phyloP scores from a whole-genome alignment of 2,888 invertebrate species.

The Mimumesa dahlbomi region DNA sequence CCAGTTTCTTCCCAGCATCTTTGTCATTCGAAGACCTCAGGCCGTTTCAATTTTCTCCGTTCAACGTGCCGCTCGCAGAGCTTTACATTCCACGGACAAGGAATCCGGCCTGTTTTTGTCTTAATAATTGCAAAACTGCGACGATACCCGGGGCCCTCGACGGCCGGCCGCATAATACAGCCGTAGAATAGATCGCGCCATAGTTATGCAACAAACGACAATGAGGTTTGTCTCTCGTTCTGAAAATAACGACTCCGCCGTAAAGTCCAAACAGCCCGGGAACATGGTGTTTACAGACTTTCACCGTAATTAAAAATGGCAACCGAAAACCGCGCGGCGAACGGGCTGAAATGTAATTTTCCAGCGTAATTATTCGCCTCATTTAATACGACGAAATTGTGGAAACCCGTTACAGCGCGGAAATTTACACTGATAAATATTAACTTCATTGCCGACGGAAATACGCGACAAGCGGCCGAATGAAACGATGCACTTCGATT shows the following conservation, averaged over 20 bases:
- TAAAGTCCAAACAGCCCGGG: conserved; percentile 21
- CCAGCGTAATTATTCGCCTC: background rate
- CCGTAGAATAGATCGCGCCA: conserved; percentile 15
- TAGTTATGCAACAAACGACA: conserved; percentile 31
- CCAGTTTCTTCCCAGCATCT: conserved; percentile 57
- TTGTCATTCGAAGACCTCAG: conserved; percentile 44
- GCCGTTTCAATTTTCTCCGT: conserved; percentile 51
- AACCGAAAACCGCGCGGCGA: background rate
- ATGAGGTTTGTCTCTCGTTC: conserved; percentile 36
- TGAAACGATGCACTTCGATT: too few species aligned
- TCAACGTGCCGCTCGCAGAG: conserved; percentile 45
- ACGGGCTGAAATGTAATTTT: too few species aligned
- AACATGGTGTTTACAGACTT: conserved; percentile 22
- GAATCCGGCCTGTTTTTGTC: conserved; percentile 50
- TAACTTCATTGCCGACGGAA: too few species aligned
- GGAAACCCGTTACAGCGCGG: too few species aligned
- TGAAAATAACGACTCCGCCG: conserved; percentile 36
- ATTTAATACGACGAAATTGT: background rate
- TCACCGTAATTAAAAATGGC: conserved; percentile 48
- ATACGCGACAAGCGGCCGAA: too few species aligned
- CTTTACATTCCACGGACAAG: conserved; percentile 41
- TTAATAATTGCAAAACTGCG: conserved; percentile 50
- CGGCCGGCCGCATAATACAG: conserved; percentile 29
- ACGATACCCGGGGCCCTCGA: conserved; percentile 10
- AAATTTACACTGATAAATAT: too few species aligned